Conservation (phyloP, 2,888 invertebrate species). For the Andricus quercusramuli region DNA sequence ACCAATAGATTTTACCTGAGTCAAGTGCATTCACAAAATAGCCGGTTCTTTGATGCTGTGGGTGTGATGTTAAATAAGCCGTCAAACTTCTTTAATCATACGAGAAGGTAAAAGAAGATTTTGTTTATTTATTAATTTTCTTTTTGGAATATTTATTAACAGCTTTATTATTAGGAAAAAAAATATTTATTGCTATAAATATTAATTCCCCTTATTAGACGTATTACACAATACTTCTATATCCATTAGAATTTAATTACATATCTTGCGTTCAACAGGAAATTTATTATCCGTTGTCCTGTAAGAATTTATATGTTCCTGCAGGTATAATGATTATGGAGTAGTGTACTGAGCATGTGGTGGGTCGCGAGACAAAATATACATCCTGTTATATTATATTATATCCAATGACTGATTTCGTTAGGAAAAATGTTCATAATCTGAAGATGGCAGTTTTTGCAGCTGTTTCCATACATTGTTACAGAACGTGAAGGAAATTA, state of each 20-base stretch:
- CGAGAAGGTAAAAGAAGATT: too few species aligned
- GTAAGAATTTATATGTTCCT: constrained; percentile 16
- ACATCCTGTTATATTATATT: not conserved
- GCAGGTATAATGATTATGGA: constrained; percentile 11
- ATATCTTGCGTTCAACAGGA: constrained; percentile 26
- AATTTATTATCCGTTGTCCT: constrained; percentile 38
- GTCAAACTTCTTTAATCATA: not conserved
- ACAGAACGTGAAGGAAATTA: not conserved
- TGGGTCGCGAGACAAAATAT: constrained; percentile 19
- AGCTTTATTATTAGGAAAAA: not conserved
- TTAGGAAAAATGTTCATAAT: not conserved
- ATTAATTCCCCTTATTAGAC: constrained; percentile 4
- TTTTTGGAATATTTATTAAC: not conserved
- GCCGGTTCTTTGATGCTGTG: not conserved
- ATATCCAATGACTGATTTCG: not conserved
- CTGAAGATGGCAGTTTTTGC: not conserved
- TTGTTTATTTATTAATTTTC: not conserved
- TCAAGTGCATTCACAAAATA: not conserved
- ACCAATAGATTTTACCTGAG: constrained; percentile 5
- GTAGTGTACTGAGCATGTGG: not conserved
- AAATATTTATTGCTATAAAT: not conserved
- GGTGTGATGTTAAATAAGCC: constrained; percentile 7
- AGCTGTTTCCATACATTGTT: not conserved
- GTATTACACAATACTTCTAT: constrained; percentile 10
- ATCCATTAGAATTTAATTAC: constrained; percentile 35